Base-by-base conservation (phyloP, 2,797 vertebrate species). In the Gymnoscopelus braueri region DNA sequence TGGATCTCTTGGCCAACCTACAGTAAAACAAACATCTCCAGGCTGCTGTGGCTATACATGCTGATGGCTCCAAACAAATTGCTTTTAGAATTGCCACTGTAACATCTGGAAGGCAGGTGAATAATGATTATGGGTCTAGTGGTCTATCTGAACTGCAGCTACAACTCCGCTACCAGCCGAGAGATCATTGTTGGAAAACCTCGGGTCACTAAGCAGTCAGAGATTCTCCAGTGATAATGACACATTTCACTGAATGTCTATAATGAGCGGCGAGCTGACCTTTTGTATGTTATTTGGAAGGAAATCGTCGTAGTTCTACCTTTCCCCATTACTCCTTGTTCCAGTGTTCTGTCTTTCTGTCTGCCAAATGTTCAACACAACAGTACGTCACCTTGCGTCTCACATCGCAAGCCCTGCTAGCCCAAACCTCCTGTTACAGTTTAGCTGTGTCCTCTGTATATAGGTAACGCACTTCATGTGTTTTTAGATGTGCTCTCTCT, bases 401-500 rank as follows among this genome's bases (percentile, higher is more conserved):
- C 75, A 84, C 78, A 15, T 81, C 60, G 66, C 82, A 84, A 44
- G 84, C 82, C 83, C 63, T 11, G 74, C 83, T 75, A 79, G 86
- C 39, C 39, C 39, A 44, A 84, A 86, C 82, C 86, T 83, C 77
- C 90, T 92, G 91, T 92, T 91, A 90, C 26, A 50, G 48, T 32
- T 60, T 44, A 24, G 66, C 80, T 63, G 80, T 92, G 88, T 91
- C 90, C 86, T 87, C 84, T 93, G 91, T 93, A 92, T 89, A 91
- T 92, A 91, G 87, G 78, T 87, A 84, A 91, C 85, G 87, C 87
- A 76, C 87, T 91, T 89, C 88, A 84, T 90, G 91, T 91, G 91
- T 89, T 91, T 89, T 86, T 92, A 89, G 86, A 90, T 83, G 91
- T 92, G 81, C 84, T 90, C 90, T 87, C 87, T 89, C 84, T 90